These are phyloP conservation scores for Drosophila repleta DNA, from an alignment of 1,140 invertebrate species.

Conservation along the genomic window DNA sequence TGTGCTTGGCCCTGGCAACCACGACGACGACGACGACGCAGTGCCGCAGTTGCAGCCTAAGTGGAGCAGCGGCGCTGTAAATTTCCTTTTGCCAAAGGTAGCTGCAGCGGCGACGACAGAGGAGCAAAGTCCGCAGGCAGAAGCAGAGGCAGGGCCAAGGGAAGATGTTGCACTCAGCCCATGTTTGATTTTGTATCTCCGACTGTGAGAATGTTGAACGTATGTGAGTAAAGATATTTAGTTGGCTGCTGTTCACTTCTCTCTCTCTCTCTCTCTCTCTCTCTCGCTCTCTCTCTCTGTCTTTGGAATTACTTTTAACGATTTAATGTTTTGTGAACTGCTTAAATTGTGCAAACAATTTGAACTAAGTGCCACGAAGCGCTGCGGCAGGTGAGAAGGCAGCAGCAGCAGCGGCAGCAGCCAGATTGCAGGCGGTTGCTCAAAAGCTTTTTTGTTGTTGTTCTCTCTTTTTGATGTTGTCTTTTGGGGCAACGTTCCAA, in stretches of 20 bases:
- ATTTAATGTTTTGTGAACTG: constrained; percentile 81
- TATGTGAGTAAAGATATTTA: constrained; percentile 42
- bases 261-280: constrained; percentile 19
- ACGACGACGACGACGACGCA: constrained; percentile 35
- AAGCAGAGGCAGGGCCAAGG: constrained; percentile 8
- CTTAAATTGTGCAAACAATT: constrained; percentile 82
- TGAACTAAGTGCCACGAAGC: constrained; percentile 73
- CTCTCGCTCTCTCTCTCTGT: constrained; percentile 17
- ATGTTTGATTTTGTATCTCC: constrained; percentile 43
- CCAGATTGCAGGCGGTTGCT: constrained; percentile 42
- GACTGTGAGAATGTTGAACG: constrained; percentile 61
- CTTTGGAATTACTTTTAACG: constrained; percentile 68
- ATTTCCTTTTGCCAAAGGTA: constrained; percentile 63
- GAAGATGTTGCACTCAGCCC: constrained; percentile 14
- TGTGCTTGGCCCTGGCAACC: constrained; percentile 52
- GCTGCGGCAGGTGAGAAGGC: constrained; percentile 30
- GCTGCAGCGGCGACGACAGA: constrained; percentile 20
- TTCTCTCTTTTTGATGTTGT: constrained; percentile 65
- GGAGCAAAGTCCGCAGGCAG: not conserved
- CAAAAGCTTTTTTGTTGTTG: constrained; percentile 72
- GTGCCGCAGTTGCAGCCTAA: constrained; percentile 51
- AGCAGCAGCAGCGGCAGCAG: not conserved
- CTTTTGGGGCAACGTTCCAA: constrained; percentile 34
- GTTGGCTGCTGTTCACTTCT: constrained; percentile 27
- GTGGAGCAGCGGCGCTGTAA: constrained; percentile 68